Percentiles rank a stretch among this genome's conserved stretches.
phyloP scores from a whole-genome alignment of 1,140 invertebrate species.

The Aphaenogaster floridana region DNA sequence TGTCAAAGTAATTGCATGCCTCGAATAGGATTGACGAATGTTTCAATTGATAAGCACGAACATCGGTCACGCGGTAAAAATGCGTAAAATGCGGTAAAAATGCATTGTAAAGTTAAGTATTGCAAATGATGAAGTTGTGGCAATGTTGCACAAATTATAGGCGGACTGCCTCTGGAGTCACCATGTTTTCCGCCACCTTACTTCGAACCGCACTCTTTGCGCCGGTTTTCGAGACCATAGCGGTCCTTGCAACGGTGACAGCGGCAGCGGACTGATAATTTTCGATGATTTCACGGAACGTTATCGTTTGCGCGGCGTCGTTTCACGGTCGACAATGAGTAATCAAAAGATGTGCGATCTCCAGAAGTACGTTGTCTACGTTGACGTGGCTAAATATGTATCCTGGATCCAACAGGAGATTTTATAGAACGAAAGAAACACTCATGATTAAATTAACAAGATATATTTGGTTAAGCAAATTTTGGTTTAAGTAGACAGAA shows the following conservation, averaged over 20 bases:
- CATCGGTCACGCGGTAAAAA: background rate
- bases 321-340: slow-evolving; percentile 86
- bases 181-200: slow-evolving; percentile 86
- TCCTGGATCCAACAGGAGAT: slow-evolving; percentile 85
- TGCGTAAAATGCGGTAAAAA: too few relatives aligned
- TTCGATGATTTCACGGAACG: slow-evolving; percentile 77
- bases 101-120: background rate
- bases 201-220: slow-evolving; percentile 88
- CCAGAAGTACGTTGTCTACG: slow-evolving; percentile 87
- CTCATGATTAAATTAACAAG: too few relatives aligned
- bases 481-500: too few relatives aligned
- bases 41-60: background rate
- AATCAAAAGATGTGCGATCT: slow-evolving; percentile 83
- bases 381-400: slow-evolving; percentile 87
- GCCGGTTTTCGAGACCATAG: slow-evolving; percentile 88
- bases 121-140: background rate
- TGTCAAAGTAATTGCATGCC: too few relatives aligned
- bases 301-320: slow-evolving; percentile 88
- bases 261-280: slow-evolving; percentile 88
- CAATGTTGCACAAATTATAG: slow-evolving; percentile 77
- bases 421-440: background rate
- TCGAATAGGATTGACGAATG: background rate
- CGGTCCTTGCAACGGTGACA: slow-evolving; percentile 88
- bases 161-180: slow-evolving; percentile 88
- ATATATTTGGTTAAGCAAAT: too few relatives aligned